Evolutionary conservation across 1,140 invertebrate genomes (phyloP), one percentile per base, ranked within the genome.

Genomic region (Galendromus occidentalis): DNA sequence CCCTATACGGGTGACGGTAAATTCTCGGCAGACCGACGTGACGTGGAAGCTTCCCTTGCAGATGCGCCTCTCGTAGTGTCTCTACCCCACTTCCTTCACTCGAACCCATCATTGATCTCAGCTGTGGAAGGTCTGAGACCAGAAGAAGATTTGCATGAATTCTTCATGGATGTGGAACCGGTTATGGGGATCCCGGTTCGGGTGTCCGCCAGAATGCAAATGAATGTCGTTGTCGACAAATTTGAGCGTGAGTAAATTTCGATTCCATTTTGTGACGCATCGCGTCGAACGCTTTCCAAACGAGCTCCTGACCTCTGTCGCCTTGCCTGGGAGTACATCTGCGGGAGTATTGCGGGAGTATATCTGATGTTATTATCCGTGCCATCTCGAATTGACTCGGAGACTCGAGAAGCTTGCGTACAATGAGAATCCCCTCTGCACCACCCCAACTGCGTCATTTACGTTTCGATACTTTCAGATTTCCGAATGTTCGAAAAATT

Each of bases 21-120:
- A 44, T 44, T 44, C n/a, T 44, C 12, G 42, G n/a, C 14, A 12
- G 14, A 12, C n/a, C 0, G 14, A 22, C 28, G 45, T 47, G 14
- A 47, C 4, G 28, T 4, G 45, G 6, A 14, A 0, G 45, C n/a
- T n/a, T 59, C 4, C 33, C 17, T 59, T 59, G n/a, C 51, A 59
- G 85, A 89, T 75, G 90, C 88, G 0, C 88, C 89, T 1, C 81
- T 92, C 68, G 81, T 90, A 73, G 75, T 92, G 25, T 91, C 87
- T 59, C 91, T 89, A 77, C 89, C 89, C 0, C 89, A 93, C 75
- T 92, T 92, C 78, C 87, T 91, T 72, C 74, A 90, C 69, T 88
- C 86, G 0, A 86, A 91, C 73, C 84, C 85, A 1, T 80, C 79
- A 64, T 80, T 91, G 18, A 75, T 83, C 65, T 82, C 83, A 25